Evolutionary conservation across 2,113 vertebrate genomes (phyloP).

Genomic region (Mesitornis unicolor): DNA sequence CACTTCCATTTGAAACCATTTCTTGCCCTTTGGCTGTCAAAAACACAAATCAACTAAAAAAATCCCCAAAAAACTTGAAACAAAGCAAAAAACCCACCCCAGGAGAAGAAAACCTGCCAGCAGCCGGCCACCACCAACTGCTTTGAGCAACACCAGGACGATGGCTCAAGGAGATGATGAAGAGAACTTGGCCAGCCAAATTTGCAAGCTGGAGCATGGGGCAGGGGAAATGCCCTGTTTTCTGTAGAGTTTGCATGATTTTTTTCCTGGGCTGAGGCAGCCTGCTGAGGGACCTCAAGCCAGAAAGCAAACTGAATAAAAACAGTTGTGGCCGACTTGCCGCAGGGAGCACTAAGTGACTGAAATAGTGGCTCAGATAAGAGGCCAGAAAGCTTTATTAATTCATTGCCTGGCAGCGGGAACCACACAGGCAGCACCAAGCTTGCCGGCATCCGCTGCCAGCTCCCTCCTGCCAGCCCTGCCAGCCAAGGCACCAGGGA

Average conservation of each 20-base stretch:
- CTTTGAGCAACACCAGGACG: not conserved
- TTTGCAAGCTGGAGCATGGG: not conserved
- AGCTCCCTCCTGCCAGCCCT: not conserved
- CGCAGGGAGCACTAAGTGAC: not conserved
- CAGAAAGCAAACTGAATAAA: not conserved
- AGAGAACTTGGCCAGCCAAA: not conserved
- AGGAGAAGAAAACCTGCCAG: not conserved
- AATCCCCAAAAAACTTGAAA: not conserved
- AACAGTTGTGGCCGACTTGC: not conserved
- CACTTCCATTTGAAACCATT: not conserved
- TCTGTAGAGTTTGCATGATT: not conserved
- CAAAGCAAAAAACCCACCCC: not conserved
- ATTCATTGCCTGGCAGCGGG: not conserved
- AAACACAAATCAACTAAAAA: not conserved
- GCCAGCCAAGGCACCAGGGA: fast-evolving
- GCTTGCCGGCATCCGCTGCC: not conserved
- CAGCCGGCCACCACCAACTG: not conserved
- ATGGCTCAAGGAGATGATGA: not conserved
- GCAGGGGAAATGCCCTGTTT: not conserved
- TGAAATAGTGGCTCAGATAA: not conserved
- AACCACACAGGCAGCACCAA: not conserved
- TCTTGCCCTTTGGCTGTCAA: not conserved
- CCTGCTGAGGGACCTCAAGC: not conserved
- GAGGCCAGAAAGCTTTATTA: not conserved
- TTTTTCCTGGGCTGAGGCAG: not conserved